Evolutionary conservation across 1,140 invertebrate genomes (phyloP).

Genomic region (Pseudomyrmex dendroicus): DNA sequence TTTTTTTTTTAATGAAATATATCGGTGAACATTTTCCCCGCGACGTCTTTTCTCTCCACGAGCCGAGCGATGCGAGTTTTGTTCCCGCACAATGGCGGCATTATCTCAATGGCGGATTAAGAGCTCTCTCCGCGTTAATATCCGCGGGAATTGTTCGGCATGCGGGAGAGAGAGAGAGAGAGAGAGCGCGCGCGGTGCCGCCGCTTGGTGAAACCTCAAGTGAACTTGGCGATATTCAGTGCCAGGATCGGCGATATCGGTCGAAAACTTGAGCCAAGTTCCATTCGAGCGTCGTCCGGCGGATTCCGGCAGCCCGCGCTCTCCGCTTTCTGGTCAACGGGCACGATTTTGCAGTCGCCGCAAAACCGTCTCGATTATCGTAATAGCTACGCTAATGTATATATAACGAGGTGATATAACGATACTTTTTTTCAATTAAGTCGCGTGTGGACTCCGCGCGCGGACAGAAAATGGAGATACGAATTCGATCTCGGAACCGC

Average conservation of each 20-base stretch:
- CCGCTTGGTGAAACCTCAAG: constrained; percentile 25
- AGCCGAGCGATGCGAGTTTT: constrained; percentile 26
- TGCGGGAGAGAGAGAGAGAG: constrained; percentile 3
- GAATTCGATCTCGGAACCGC: too few species aligned
- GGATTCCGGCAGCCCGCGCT: constrained; percentile 32
- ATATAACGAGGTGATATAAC: too few species aligned
- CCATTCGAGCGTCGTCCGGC: constrained; percentile 67
- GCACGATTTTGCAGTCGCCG: constrained; percentile 59
- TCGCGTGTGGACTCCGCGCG: too few species aligned
- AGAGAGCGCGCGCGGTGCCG: constrained; percentile 24
- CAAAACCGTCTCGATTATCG: constrained; percentile 51
- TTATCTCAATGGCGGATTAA: constrained; percentile 65
- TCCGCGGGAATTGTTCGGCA: constrained; percentile 64
- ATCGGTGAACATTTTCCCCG: neutral
- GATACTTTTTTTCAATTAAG: neutral
- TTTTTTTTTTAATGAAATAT: too few species aligned
- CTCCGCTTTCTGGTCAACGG: constrained; percentile 53
- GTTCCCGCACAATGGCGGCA: constrained; percentile 43
- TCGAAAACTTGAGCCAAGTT: constrained; percentile 71
- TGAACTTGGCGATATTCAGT: constrained; percentile 66
- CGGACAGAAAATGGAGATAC: neutral
- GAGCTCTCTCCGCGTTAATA: constrained; percentile 64
- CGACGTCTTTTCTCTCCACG: neutral
- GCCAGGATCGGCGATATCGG: constrained; percentile 61
- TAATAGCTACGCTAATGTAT: constrained; percentile 35